phyloP scores from a whole-genome alignment of 2,888 invertebrate genomes.

The Strigamia transsilvanica region DNA sequence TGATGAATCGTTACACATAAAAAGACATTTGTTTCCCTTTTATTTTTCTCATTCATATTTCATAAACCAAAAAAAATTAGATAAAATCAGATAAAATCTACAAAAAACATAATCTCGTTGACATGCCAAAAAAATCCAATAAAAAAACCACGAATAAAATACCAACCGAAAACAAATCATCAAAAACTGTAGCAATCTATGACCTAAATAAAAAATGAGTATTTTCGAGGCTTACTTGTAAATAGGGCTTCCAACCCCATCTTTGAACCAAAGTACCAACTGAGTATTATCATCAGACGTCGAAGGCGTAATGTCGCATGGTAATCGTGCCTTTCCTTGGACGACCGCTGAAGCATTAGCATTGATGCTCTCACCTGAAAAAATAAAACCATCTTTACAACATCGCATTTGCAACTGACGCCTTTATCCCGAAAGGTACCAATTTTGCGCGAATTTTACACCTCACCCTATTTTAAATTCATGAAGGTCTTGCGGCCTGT shows the following conservation, averaged over 20 bases:
- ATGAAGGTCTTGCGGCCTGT: not conserved
- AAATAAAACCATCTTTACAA: slow-evolving; percentile 45
- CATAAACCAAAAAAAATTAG: not conserved
- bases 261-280: slow-evolving; percentile 88
- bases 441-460: not conserved
- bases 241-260: slow-evolving; percentile 87
- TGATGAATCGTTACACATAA: not conserved
- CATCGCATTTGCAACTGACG: slow-evolving; percentile 12
- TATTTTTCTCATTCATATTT: slow-evolving; percentile 4
- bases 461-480: slow-evolving; percentile 10
- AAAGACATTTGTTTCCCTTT: slow-evolving; percentile 6
- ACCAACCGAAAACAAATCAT: not conserved
- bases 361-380: slow-evolving; percentile 55
- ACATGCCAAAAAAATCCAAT: not conserved
- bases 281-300: slow-evolving; percentile 79
- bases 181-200: not conserved
- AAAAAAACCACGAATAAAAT: not conserved
- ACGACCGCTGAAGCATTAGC: slow-evolving; percentile 59
- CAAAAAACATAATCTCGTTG: not conserved
- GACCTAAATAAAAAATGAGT: not conserved
- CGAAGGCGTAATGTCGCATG: slow-evolving; percentile 86
- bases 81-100: not conserved
- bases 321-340: slow-evolving; percentile 73
- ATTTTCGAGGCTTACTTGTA: slow-evolving; percentile 73
- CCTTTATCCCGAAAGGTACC: slow-evolving; percentile 2